Percentiles rank a stretch among this genome's conserved stretches.
Evolutionary conservation across 2,888 invertebrate species (phyloP).

Genomic region (Tetropium fuscum): DNA sequence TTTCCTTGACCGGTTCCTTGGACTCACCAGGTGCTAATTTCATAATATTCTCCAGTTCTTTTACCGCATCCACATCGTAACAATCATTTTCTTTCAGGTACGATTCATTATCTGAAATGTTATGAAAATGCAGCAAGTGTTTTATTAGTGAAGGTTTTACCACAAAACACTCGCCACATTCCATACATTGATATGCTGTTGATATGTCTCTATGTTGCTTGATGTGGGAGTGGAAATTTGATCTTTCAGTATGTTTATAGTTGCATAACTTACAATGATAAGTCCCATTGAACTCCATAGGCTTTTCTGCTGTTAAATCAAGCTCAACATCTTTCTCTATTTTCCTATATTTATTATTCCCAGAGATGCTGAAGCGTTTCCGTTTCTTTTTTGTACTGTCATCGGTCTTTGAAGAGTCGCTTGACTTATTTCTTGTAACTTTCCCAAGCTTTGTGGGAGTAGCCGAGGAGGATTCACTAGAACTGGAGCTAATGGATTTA

Average conservation of each 20-base stretch:
- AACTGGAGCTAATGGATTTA: slow-evolving; percentile 12
- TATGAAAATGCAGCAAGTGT: slow-evolving; percentile 79
- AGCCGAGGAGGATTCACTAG: slow-evolving; percentile 17
- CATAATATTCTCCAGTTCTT: slow-evolving; percentile 63
- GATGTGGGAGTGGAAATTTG: slow-evolving; percentile 67
- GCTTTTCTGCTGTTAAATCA: slow-evolving; percentile 54
- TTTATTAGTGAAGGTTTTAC: slow-evolving; percentile 79
- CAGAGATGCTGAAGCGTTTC: slow-evolving; percentile 34
- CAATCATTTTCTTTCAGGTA: slow-evolving; percentile 74
- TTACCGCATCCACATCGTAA: slow-evolving; percentile 68
- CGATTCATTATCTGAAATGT: slow-evolving; percentile 71
- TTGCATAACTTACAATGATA: slow-evolving; percentile 67
- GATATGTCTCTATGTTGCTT: slow-evolving; percentile 68
- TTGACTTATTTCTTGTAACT: slow-evolving; percentile 2
- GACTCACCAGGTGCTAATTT: slow-evolving; percentile 55
- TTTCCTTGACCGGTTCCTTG: slow-evolving; percentile 66
- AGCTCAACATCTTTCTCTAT: slow-evolving; percentile 31
- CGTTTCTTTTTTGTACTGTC: slow-evolving; percentile 47
- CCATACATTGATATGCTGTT: slow-evolving; percentile 77
- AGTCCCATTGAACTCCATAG: slow-evolving; percentile 57
- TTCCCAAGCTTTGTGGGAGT: slow-evolving; percentile 6
- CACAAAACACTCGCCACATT: slow-evolving; percentile 83
- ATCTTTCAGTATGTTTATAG: slow-evolving; percentile 58
- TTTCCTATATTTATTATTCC: slow-evolving; percentile 24
- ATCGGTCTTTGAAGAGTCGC: slow-evolving; percentile 21